phyloP scores from a whole-genome alignment of 1,140 invertebrate species.

The Heliconius nattereri region DNA sequence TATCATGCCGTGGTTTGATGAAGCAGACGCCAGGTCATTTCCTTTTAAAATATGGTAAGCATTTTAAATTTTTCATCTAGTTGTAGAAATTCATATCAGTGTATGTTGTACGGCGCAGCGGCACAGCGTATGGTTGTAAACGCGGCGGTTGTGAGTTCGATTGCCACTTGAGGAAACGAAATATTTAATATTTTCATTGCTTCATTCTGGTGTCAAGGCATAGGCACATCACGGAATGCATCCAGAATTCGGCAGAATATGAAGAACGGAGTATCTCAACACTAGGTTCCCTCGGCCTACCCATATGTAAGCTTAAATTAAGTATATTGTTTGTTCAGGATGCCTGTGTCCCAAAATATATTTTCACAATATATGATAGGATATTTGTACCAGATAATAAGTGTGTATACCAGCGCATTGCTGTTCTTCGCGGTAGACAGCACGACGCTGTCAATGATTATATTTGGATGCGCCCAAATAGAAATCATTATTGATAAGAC shows the following conservation, averaged over 20 bases:
- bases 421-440: conserved; percentile 66
- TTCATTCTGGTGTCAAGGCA: too few species aligned
- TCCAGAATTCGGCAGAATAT: too few species aligned
- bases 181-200: too few species aligned
- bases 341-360: conserved; percentile 55
- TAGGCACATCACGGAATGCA: too few species aligned
- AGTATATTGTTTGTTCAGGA: conserved; percentile 47
- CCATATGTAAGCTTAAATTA: too few species aligned
- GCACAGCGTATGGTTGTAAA: too few species aligned
- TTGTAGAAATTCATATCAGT: too few species aligned
- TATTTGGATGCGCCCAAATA: conserved; percentile 64
- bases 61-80: neutral
- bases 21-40: conserved; percentile 50
- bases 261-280: too few species aligned
- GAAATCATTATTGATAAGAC: conserved; percentile 68
- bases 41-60: conserved; percentile 69
- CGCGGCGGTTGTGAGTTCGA: too few species aligned
- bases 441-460: conserved; percentile 61
- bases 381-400: conserved; percentile 62
- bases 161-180: too few species aligned
- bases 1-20: conserved; percentile 61
- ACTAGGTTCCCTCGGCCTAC: too few species aligned
- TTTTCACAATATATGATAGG: conserved; percentile 63
- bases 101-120: too few species aligned
- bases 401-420: conserved; percentile 62